Conservation (phyloP, 2,888 invertebrate genomes). For the Acanthosepion esculentum region DNA sequence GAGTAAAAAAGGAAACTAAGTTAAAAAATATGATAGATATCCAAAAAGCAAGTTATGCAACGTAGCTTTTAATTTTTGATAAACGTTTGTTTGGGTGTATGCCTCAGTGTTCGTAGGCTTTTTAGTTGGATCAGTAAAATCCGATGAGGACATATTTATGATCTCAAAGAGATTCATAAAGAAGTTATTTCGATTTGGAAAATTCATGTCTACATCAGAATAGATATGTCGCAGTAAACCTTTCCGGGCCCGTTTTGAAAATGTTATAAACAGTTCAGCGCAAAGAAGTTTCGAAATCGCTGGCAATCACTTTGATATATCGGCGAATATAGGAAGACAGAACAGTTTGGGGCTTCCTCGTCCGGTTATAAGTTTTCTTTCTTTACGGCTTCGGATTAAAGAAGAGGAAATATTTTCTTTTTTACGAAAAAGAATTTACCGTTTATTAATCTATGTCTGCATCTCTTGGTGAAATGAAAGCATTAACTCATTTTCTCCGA, state of each 20-base stretch:
- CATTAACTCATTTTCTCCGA: too few species aligned
- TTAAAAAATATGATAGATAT: too few species aligned
- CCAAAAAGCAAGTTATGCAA: too few species aligned
- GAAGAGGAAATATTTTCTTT: too few species aligned
- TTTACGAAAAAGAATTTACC: too few species aligned
- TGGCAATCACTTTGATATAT: neutral
- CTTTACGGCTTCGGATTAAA: too few species aligned
- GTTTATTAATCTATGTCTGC: too few species aligned
- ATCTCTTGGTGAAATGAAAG: too few species aligned
- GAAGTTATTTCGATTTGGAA: neutral
- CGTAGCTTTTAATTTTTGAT: neutral
- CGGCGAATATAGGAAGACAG: too few species aligned
- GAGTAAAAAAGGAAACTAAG: too few species aligned
- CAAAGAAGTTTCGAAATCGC: neutral
- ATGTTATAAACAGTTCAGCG: neutral
- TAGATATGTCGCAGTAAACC: conserved; percentile 33
- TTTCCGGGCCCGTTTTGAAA: neutral
- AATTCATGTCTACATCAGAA: neutral
- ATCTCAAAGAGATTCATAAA: neutral
- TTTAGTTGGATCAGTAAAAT: neutral
- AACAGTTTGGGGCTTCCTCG: too few species aligned
- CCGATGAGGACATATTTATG: neutral
- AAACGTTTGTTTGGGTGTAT: neutral
- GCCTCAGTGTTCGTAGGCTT: neutral
- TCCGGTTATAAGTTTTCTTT: too few species aligned